A percentile compares a stretch with the other conserved stretches of the same genome.
phyloP scores from a whole-genome alignment of 2,113 vertebrate species.

The Meriones unguiculatus region DNA sequence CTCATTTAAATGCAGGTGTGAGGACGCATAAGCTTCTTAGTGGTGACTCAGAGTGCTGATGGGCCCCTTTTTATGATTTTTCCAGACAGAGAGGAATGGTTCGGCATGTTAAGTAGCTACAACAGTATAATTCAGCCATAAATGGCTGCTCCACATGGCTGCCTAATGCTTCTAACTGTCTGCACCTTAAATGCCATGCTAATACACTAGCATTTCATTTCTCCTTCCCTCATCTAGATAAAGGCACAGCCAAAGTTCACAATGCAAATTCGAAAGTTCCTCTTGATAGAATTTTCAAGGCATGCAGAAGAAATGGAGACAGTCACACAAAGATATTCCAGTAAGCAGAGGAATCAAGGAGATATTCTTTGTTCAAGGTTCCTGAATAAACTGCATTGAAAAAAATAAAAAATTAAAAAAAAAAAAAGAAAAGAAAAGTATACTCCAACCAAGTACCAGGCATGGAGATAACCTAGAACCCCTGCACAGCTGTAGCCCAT shows the following conservation, averaged over 20 bases:
- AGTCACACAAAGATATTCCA: background rate
- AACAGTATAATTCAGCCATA: slow-evolving; percentile 54
- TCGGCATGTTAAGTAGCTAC: slow-evolving; percentile 67
- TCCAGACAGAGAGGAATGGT: slow-evolving; percentile 65
- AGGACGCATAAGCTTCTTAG: slow-evolving; percentile 75
- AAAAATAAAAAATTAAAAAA: no score
- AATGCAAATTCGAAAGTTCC: slow-evolving; percentile 53
- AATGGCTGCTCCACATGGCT: slow-evolving; percentile 49
- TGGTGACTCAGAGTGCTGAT: slow-evolving; percentile 71
- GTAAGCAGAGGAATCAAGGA: slow-evolving; percentile 41
- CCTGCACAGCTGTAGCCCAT: no score
- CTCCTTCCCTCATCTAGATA: slow-evolving; percentile 47
- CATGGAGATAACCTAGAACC: no score
- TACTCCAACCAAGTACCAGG: no score
- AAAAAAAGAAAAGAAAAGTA: no score
- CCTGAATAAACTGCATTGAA: no score
- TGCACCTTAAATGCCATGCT: slow-evolving; percentile 61
- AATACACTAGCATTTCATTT: slow-evolving; percentile 50
- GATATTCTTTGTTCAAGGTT: slow-evolving; percentile 12
- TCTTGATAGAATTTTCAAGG: slow-evolving; percentile 36
- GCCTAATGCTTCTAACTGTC: slow-evolving; percentile 25
- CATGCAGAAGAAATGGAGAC: background rate
- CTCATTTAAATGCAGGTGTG: slow-evolving; percentile 77
- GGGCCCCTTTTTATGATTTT: slow-evolving; percentile 67
- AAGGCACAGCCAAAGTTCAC: slow-evolving; percentile 60